A percentile compares a stretch with the other conserved stretches of the same genome.
phyloP scores from a whole-genome alignment of 2,888 invertebrate genomes.

The Nemoura dubitans region DNA sequence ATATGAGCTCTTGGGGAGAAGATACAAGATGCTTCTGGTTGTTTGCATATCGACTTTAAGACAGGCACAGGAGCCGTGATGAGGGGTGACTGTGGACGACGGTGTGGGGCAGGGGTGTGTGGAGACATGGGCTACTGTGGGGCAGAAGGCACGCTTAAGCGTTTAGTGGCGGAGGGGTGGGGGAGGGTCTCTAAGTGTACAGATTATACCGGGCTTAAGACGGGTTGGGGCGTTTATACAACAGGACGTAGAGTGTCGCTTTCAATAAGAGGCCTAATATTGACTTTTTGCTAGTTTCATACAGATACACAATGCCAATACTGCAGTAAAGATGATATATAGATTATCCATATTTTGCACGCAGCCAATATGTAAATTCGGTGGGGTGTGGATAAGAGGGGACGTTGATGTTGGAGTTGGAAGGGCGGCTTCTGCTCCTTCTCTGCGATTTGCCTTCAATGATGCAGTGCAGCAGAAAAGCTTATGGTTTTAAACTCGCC shows the following conservation, averaged over 20 bases:
- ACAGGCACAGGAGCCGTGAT: constrained; percentile 18
- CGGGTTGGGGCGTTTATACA: constrained; percentile 29
- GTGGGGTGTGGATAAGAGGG: neutral
- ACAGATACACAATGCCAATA: constrained; percentile 34
- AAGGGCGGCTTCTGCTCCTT: neutral
- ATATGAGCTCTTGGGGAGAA: constrained; percentile 25
- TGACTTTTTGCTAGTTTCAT: constrained; percentile 25
- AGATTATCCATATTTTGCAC: constrained; percentile 24
- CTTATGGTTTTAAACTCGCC: neutral
- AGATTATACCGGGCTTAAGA: constrained; percentile 29
- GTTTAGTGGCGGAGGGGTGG: neutral
- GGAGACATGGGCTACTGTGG: neutral
- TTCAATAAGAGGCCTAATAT: constrained; percentile 26
- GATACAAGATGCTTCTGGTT: constrained; percentile 29
- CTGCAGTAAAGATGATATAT: constrained; percentile 26
- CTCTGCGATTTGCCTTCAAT: neutral
- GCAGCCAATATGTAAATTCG: constrained; percentile 35
- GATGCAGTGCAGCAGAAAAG: neutral
- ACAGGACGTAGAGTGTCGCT: constrained; percentile 9
- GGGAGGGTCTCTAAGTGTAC: constrained; percentile 24
- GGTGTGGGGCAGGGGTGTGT: neutral
- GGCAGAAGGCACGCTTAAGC: neutral
- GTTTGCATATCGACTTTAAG: constrained; percentile 39
- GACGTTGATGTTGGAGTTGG: neutral
- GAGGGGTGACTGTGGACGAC: neutral